These are phyloP conservation scores for Mastomys coucha DNA, from an alignment of 2,113 vertebrate genomes.

Conservation along the genomic window DNA sequence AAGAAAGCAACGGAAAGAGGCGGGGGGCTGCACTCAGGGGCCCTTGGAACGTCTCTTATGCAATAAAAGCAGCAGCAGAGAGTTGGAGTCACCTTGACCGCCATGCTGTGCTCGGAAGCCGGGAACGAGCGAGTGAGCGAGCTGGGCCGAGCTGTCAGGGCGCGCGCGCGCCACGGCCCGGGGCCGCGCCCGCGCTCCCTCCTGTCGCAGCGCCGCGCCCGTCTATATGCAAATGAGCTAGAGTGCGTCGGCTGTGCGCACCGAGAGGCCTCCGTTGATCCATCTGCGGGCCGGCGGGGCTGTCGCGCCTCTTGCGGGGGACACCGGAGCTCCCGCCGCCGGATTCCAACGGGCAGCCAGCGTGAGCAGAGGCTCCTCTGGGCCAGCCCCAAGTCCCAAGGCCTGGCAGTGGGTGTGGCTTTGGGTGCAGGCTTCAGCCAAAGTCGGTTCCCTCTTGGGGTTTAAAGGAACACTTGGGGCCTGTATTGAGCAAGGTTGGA, in stretches of 20 bases:
- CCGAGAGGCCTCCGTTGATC: not conserved
- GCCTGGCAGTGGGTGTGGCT: conserved; percentile 76
- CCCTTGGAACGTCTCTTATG: conserved; percentile 72
- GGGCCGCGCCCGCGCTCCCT: conserved; percentile 71
- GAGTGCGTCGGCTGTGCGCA: conserved; percentile 73
- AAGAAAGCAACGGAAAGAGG: conserved; percentile 48
- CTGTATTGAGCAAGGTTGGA: conserved; percentile 42
- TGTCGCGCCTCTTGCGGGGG: accelerated
- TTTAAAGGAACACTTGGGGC: conserved; percentile 50
- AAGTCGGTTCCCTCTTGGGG: conserved; percentile 42
- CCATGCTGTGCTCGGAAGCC: conserved; percentile 92
- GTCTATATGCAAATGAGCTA: conserved; percentile 70
- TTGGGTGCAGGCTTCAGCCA: conserved; percentile 28
- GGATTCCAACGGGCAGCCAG: not conserved
- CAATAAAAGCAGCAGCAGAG: conserved; percentile 73
- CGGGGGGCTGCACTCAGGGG: conserved; percentile 28
- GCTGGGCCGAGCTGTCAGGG: conserved; percentile 82
- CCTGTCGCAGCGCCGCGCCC: conserved; percentile 64
- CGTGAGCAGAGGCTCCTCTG: not conserved
- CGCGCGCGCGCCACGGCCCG: conserved; percentile 88
- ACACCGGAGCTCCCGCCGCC: not conserved
- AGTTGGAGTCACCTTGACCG: conserved; percentile 98
- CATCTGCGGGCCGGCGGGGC: not conserved
- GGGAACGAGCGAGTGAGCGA: conserved; percentile 87
- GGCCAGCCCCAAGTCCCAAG: conserved; percentile 54